These are phyloP conservation scores for Xenops minutus DNA, from an alignment of 2,797 vertebrate genomes.

Conservation along the genomic window DNA sequence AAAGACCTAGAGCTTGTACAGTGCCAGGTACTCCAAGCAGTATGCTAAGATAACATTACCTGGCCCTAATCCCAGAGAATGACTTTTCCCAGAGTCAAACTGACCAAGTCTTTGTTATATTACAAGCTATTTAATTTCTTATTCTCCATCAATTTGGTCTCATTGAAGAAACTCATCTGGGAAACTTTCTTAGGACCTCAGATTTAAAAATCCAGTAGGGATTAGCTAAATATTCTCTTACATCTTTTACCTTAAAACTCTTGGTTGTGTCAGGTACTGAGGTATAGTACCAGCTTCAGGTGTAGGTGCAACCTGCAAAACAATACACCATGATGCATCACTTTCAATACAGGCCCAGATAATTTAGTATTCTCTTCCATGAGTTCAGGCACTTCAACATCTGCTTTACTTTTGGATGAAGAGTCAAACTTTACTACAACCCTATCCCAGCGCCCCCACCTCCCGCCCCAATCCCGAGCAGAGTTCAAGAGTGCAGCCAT, in stretches of 20 bases:
- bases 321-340: not conserved
- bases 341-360: not conserved
- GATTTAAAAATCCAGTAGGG: not conserved
- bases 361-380: not conserved
- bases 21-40: constrained; percentile 45
- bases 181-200: not conserved
- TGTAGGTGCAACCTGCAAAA: not conserved
- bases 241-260: not conserved
- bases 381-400: not conserved
- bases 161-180: not conserved
- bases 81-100: constrained; percentile 10
- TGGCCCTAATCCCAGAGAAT: constrained; percentile 24
- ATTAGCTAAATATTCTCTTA: not conserved
- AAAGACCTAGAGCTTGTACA: not conserved
- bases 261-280: not conserved
- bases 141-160: not conserved
- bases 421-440: not conserved
- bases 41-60: constrained; percentile 24
- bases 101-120: not conserved
- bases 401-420: not conserved
- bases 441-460: not conserved
- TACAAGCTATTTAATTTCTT: not conserved
- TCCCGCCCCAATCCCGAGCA: not conserved
- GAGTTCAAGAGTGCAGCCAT: constrained; percentile 8
- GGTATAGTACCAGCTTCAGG: not conserved